phyloP scores from a whole-genome alignment of 1,140 invertebrate genomes.

The Calliopsis andreniformis region DNA sequence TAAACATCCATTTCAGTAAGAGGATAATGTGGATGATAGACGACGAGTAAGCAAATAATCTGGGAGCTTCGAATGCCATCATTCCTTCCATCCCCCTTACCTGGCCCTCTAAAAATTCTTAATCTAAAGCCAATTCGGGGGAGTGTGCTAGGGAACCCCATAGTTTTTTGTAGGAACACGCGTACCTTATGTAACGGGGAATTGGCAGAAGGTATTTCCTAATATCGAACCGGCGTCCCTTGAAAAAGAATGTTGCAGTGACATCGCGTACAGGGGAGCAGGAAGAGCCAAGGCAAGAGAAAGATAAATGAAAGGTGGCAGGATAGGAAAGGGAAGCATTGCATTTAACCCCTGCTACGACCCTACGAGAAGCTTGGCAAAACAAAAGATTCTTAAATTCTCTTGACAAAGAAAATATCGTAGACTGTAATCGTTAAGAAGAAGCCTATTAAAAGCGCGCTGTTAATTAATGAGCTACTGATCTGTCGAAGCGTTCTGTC shows the following conservation, averaged over 20 bases:
- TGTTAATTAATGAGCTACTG: too few relatives aligned
- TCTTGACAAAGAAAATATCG: background rate
- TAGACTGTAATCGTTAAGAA: background rate
- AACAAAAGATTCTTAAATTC: conserved; percentile 42
- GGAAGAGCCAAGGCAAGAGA: conserved; percentile 16
- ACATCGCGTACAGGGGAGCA: conserved; percentile 43
- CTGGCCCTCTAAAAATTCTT: conserved; percentile 60
- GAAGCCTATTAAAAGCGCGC: background rate
- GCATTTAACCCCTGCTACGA: conserved; percentile 5
- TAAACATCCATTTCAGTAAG: background rate
- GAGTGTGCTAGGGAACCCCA: conserved; percentile 44
- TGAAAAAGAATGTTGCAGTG: conserved; percentile 65
- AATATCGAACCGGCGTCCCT: conserved; percentile 63
- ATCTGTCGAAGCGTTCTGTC: too few relatives aligned
- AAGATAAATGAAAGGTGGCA: conserved; percentile 17
- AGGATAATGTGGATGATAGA: background rate
- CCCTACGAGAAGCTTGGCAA: conserved; percentile 19
- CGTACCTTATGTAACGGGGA: conserved; percentile 61
- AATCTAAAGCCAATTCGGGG: conserved; percentile 59
- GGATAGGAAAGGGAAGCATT: background rate
- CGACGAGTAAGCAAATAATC: conserved; percentile 22
- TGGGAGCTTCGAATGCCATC: conserved; percentile 32
- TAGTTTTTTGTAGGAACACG: conserved; percentile 57
- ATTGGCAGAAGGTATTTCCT: conserved; percentile 70
- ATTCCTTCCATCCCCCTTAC: conserved; percentile 17